phyloP scores from a whole-genome alignment of 2,797 vertebrate species.

The Erpetoichthys calabaricus region DNA sequence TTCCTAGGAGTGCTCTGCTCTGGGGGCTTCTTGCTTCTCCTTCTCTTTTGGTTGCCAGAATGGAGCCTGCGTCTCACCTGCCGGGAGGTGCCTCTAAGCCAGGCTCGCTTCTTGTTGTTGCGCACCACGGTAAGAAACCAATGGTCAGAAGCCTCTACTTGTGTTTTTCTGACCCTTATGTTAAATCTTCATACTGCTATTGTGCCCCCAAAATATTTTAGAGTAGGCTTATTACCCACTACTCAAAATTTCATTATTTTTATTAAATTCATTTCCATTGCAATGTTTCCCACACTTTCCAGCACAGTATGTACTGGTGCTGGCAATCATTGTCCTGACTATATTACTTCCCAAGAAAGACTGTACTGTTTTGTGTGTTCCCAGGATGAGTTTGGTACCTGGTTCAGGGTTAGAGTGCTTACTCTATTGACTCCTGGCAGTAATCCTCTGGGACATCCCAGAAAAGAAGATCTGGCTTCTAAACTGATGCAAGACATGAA shows the following conservation, averaged over 20 bases:
- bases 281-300: neutral
- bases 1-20: constrained; percentile 15
- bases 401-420: constrained; percentile 13
- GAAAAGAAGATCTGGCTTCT: too few relatives aligned
- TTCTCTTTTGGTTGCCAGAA: constrained; percentile 20
- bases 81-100: constrained; percentile 3
- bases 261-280: neutral
- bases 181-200: neutral
- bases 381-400: constrained; percentile 16
- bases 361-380: too few relatives aligned
- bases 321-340: too few relatives aligned
- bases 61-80: constrained; percentile 21
- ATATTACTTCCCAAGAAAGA: too few relatives aligned
- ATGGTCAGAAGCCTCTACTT: neutral
- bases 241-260: neutral
- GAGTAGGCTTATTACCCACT: neutral
- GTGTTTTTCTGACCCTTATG: neutral
- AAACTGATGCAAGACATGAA: too few relatives aligned
- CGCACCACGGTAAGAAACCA: constrained; percentile 13
- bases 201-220: neutral
- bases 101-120: constrained; percentile 4
- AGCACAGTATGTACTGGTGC: too few relatives aligned
- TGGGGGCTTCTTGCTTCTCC: constrained; percentile 17
- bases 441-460: constrained; percentile 7
- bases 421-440: constrained; percentile 9